A percentile compares a stretch with the other conserved stretches of the same genome.
phyloP scores from a whole-genome alignment of 2,797 vertebrate genomes.

The Sebastes itinus region DNA sequence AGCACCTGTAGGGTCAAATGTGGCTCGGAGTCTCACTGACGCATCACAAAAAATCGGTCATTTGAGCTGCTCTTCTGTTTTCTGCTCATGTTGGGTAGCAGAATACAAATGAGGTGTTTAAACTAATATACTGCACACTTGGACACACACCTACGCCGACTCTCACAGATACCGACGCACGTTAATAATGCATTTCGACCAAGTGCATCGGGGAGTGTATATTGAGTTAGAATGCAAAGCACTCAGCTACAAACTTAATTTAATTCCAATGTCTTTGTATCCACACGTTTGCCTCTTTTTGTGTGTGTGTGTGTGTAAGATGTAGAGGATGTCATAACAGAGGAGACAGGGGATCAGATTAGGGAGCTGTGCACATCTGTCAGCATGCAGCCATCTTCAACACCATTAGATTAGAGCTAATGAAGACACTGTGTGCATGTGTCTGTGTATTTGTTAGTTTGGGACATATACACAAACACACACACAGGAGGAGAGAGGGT shows the following conservation, averaged over 20 bases:
- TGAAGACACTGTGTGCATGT: slow-evolving; percentile 69
- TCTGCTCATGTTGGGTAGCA: slow-evolving; percentile 24
- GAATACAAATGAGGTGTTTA: slow-evolving; percentile 71
- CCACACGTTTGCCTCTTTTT: slow-evolving; percentile 26
- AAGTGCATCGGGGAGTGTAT: slow-evolving; percentile 59
- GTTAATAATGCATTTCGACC: slow-evolving; percentile 74
- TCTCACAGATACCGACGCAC: slow-evolving; percentile 50
- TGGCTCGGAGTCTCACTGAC: neutral
- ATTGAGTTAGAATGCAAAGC: slow-evolving; percentile 84
- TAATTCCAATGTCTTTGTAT: slow-evolving; percentile 60
- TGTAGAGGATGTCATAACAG: slow-evolving; percentile 73
- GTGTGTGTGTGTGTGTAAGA: slow-evolving; percentile 50
- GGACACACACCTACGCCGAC: slow-evolving; percentile 52
- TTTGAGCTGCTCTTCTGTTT: slow-evolving; percentile 19
- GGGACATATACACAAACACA: neutral
- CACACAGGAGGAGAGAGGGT: neutral
- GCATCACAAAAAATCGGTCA: neutral
- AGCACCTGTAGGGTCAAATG: neutral
- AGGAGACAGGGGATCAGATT: slow-evolving; percentile 80
- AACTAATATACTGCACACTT: slow-evolving; percentile 58
- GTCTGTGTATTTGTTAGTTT: slow-evolving; percentile 66
- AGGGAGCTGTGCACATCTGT: slow-evolving; percentile 79
- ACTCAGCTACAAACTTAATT: slow-evolving; percentile 74
- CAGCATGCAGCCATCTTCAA: slow-evolving; percentile 71
- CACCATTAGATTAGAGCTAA: slow-evolving; percentile 79